Evolutionary conservation across 2,888 invertebrate genomes (phyloP), one percentile per base, ranked within the genome.

Genomic region (Bellardia pandia): DNA sequence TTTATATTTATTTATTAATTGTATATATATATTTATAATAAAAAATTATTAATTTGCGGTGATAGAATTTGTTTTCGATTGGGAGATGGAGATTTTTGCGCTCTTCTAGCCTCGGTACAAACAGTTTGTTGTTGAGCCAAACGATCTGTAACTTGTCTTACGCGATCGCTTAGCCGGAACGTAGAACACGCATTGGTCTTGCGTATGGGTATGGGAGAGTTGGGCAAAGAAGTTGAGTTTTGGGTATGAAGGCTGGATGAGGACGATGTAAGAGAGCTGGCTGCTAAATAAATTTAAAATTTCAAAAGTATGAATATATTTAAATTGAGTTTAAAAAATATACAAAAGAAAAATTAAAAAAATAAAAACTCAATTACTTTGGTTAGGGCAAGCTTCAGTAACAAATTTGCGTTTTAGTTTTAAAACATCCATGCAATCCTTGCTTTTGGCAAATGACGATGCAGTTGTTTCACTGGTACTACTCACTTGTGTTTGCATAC

Each of bases 141-240:
- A 90, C 94, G 91, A 90, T 94, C 91, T 83, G 94, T 93, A 86
- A 94, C 94, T 89, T 94, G 94, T 68, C 93, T 93, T 13, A 94
- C 93, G 45, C 94, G 93, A 89, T 93, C 93, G 86, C 94, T 94
- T 93, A 94, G 92, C 92, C 94, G 93, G 90, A 94, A 92, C 89
- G 92, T 89, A 91, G 92, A 89, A 89, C 93, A 89, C 88, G 93
- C 90, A 56, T 62, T 66, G 80, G 89, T 71, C 80, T 89, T 88
- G 80, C 91, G 91, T 79, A 90, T 90, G 75, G 90, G 91, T 86
- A 91, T 86, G 80, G 92, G 92, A 3, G 94, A 94, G 80, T 93
- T 93, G 89, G 94, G 93, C 91, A 94, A 91, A 76, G 93, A 94
- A 84, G 92, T 91, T 69, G 93, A 91, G 88, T 92, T 91, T 56